These are phyloP conservation scores for Iguana delicatissima DNA, from an alignment of 2,797 vertebrate species.

Conservation along the genomic window DNA sequence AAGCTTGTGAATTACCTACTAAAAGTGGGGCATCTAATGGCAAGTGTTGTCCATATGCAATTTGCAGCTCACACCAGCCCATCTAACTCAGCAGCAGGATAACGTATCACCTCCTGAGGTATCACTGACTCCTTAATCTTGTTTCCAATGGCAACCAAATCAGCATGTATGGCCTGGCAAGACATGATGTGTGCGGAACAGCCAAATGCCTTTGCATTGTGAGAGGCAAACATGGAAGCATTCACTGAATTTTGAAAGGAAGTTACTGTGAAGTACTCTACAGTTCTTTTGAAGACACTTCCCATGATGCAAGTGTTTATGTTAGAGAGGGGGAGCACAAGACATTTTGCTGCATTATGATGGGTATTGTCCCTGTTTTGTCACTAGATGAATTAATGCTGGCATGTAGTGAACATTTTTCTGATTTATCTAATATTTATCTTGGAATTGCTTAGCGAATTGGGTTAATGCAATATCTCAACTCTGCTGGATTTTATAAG, in stretches of 20 bases:
- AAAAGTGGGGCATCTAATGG: not conserved
- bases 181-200: not conserved
- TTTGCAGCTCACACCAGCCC: not conserved
- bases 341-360: not conserved
- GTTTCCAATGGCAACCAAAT: slow-evolving; percentile 8
- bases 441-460: not conserved
- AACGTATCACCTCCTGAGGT: not conserved
- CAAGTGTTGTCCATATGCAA: not conserved
- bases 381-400: not conserved
- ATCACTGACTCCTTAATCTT: not conserved
- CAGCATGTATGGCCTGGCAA: not conserved
- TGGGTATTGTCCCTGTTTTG: not conserved
- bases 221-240: too few relatives aligned
- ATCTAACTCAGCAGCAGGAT: not conserved
- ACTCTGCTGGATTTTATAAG: not conserved
- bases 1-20: not conserved
- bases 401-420: not conserved
- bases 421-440: too few relatives aligned
- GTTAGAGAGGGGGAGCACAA: not conserved
- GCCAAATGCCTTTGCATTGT: not conserved
- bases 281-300: not conserved
- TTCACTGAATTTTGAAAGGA: not conserved
- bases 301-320: not conserved
- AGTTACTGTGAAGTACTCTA: not conserved
- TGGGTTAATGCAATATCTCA: too few relatives aligned